These are phyloP conservation scores for Dreissena polymorpha DNA, from an alignment of 1,140 invertebrate species.

Conservation along the genomic window DNA sequence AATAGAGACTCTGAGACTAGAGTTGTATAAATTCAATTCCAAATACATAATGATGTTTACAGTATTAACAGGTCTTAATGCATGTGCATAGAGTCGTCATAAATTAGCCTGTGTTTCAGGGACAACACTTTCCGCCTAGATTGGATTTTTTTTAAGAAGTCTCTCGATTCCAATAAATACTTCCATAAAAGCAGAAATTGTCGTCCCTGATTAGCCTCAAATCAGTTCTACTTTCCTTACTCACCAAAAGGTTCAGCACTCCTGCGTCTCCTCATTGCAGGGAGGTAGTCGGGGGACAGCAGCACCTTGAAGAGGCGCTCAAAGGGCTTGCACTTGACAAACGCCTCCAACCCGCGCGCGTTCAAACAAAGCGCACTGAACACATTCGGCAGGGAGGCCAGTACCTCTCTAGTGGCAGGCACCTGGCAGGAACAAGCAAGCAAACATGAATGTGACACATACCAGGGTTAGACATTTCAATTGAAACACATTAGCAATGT, in stretches of 20 bases:
- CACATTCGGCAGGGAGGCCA: conserved; percentile 93
- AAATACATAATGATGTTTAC: too few species aligned
- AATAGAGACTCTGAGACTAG: too few species aligned
- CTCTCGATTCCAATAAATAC: too few species aligned
- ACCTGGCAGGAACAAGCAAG: conserved; percentile 80
- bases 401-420: conserved; percentile 92
- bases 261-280: conserved; percentile 91
- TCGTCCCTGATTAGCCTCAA: too few species aligned
- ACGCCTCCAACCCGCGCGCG: conserved; percentile 89
- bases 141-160: too few species aligned
- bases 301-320: conserved; percentile 90
- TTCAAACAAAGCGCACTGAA: conserved; percentile 95
- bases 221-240: neutral
- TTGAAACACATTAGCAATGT: too few species aligned
- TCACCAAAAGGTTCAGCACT: conserved; percentile 89
- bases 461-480: neutral
- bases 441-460: neutral
- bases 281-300: conserved; percentile 90
- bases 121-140: too few species aligned
- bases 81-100: too few species aligned
- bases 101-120: too few species aligned
- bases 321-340: conserved; percentile 91
- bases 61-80: too few species aligned
- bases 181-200: too few species aligned
- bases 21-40: too few species aligned